Base-by-base conservation (phyloP, 1,140 invertebrate genomes). In the Mamestra configurata region DNA sequence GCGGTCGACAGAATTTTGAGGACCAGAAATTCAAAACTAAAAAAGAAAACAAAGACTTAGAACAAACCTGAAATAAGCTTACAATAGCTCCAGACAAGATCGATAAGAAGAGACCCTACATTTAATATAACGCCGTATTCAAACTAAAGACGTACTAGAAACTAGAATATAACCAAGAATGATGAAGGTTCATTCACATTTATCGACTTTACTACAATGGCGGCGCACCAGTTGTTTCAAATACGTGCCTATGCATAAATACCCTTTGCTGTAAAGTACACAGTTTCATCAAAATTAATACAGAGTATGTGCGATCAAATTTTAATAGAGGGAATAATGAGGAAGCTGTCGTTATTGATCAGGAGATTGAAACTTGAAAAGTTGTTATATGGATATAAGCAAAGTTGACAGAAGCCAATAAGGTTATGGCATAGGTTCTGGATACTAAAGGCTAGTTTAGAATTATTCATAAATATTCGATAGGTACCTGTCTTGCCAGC, bases 151-250 rank as follows among this genome's bases (percentile, higher is more conserved):
- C 8, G 10, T n/a, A n/a, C n/a, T n/a, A n/a, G 22, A 24, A 27
- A 27, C 11, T 24, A 24, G 10, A 15, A 15, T 13, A 22, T 1
- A 8, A 24, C 22, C 35, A 40, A 20, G 35, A 66, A 20, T 40
- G 27, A 66, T 18, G 61, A 40, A 22, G 61, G 61, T 66, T 66
- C 61, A 20, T 66, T 66, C 35, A 66, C 61, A 64, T 40, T 40
- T 40, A 66, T 66, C 61, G 61, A 66, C 61, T 66, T 66, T 22
- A 18, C 18, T 35, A 66, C 61, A 66, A 66, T 40, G 35, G 35
- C 15, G n/a, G 35, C 53, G 53, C 61, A 40, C 35, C 61, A 22
- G 35, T 66, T 37, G 31, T 37, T 37, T 66, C 35, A 40, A 66
- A 66, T 40, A 40, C 61, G 61, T 66, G 61, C n/a, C 11, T 18